These are phyloP conservation scores for Esox lucius DNA, from an alignment of 2,797 vertebrate species.

Conservation along the genomic window DNA sequence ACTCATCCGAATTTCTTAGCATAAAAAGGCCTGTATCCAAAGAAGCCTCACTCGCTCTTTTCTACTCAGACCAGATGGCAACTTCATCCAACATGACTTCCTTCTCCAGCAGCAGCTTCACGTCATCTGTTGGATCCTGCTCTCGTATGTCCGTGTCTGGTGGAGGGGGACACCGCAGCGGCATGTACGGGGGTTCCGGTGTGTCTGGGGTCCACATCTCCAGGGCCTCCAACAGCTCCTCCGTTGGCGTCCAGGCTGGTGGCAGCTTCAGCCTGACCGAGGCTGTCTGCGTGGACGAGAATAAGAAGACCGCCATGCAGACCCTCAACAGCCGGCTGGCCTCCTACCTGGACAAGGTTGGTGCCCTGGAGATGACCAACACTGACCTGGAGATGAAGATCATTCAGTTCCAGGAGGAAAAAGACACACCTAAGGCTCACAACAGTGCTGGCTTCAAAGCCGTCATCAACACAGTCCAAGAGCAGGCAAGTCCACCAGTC, in stretches of 20 bases:
- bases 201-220: constrained; percentile 62
- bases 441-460: constrained; percentile 70
- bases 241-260: neutral
- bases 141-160: neutral
- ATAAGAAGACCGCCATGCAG: constrained; percentile 81
- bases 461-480: constrained; percentile 76
- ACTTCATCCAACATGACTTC: constrained; percentile 37
- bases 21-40: constrained; percentile 38
- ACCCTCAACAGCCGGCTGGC: constrained; percentile 88
- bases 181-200: constrained; percentile 68
- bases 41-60: constrained; percentile 15
- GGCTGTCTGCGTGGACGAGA: constrained; percentile 30
- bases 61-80: constrained; percentile 34
- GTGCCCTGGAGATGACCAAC: constrained; percentile 80
- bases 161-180: neutral
- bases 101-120: constrained; percentile 19
- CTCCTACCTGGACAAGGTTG: constrained; percentile 82
- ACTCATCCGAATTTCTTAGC: constrained; percentile 25
- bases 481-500: constrained; percentile 69
- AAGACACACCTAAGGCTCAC: constrained; percentile 53
- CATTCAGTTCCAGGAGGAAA: constrained; percentile 72
- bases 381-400: constrained; percentile 83
- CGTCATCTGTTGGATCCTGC: neutral
- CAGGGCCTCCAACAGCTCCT: constrained; percentile 26
- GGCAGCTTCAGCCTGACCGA: constrained; percentile 39